Conservation (phyloP, 2,113 vertebrate genomes). For the Istiophorus platypterus region DNA sequence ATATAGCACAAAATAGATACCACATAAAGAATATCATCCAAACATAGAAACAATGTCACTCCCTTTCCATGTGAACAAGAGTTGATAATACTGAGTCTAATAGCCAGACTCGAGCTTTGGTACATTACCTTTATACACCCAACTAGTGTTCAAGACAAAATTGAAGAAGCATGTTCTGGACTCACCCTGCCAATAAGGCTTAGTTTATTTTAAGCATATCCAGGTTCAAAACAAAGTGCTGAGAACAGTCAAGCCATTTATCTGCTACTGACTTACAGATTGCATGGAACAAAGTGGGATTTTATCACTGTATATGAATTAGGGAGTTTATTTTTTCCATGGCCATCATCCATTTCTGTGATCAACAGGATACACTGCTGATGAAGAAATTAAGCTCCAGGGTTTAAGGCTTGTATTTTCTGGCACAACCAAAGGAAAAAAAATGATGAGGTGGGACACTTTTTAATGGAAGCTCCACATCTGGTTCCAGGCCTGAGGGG, state of each 20-base stretch:
- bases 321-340: neutral
- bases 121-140: neutral
- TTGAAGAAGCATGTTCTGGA: conserved; percentile 5
- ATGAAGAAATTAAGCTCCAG: neutral
- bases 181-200: conserved; percentile 12
- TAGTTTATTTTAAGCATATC: conserved; percentile 12
- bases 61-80: neutral
- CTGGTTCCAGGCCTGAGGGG: conserved; percentile 13
- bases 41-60: conserved; percentile 2
- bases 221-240: conserved; percentile 25
- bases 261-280: neutral
- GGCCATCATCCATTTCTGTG: conserved; percentile 1
- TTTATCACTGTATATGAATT: neutral
- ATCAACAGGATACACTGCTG: neutral
- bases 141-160: neutral
- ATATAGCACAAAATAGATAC: too few relatives aligned
- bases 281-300: neutral
- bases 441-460: neutral
- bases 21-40: neutral
- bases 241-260: neutral
- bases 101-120: neutral
- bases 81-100: neutral
- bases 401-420: conserved; percentile 12
- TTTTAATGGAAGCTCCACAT: conserved; percentile 47
- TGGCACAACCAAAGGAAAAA: neutral